Conservation (phyloP, 2,113 vertebrate species). For the Paracanthobrama guichenoti region DNA sequence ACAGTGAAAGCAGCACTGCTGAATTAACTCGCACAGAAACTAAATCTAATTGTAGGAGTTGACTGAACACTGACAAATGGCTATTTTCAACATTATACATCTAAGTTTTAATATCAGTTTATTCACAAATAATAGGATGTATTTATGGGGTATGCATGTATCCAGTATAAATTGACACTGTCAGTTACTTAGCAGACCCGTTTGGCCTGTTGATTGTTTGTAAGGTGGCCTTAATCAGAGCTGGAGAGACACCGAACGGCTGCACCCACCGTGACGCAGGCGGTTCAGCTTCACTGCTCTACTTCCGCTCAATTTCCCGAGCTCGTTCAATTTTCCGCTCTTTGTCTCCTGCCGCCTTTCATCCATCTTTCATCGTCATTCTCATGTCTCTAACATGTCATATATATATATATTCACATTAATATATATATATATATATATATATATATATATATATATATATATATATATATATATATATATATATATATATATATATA, state of each 20-base stretch:
- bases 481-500: too few species aligned
- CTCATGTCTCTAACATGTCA: constrained; percentile 24
- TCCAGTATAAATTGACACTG: not conserved
- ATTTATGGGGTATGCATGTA: not conserved
- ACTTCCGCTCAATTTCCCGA: constrained; percentile 71
- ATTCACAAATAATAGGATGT: not conserved
- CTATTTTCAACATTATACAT: not conserved
- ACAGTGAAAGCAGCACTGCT: constrained; percentile 9
- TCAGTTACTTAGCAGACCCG: constrained; percentile 4
- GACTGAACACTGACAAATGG: not conserved
- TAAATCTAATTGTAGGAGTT: constrained; percentile 4
- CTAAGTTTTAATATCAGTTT: not conserved
- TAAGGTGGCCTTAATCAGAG: constrained; percentile 59
- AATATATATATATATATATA: too few species aligned
- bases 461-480: too few species aligned
- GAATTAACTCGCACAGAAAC: not conserved
- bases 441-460: too few species aligned
- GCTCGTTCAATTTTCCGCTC: constrained; percentile 70
- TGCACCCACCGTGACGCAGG: constrained; percentile 58
- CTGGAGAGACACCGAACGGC: constrained; percentile 57
- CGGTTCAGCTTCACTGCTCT: constrained; percentile 64
- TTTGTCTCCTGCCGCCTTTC: constrained; percentile 61
- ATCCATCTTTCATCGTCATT: constrained; percentile 61
- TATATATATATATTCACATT: too few species aligned
- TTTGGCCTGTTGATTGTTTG: constrained; percentile 56